A percentile compares a stretch with the other conserved stretches of the same genome.
Evolutionary conservation across 2,113 vertebrate species (phyloP).

Genomic region (Labeo rohita): DNA sequence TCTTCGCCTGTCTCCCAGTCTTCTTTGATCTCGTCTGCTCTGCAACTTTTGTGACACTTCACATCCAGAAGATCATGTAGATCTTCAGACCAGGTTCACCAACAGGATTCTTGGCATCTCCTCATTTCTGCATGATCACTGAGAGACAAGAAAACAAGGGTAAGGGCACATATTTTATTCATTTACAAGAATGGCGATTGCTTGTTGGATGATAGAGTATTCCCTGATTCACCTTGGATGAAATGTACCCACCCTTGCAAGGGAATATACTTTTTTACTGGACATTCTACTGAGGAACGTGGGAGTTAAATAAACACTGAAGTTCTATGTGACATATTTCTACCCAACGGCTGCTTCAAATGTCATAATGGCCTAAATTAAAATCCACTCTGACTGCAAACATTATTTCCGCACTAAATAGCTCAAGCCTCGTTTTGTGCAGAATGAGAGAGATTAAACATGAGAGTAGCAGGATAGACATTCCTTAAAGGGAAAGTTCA

Average conservation of each 20-base stretch:
- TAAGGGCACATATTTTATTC: constrained; percentile 58
- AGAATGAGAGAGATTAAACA: neutral
- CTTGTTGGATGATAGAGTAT: constrained; percentile 68
- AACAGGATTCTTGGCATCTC: constrained; percentile 3
- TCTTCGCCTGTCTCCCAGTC: neutral
- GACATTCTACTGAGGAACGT: neutral
- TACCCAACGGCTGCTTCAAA: constrained; percentile 6
- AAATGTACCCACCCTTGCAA: constrained; percentile 19
- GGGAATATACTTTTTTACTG: neutral
- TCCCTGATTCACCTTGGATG: constrained; percentile 54
- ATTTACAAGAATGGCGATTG: constrained; percentile 55
- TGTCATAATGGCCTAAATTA: neutral
- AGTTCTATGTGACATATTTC: neutral
- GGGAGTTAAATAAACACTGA: constrained; percentile 4
- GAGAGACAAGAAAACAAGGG: neutral
- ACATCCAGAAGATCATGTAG: constrained; percentile 28
- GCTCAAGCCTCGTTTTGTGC: neutral
- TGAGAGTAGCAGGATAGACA: neutral
- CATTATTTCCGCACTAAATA: constrained; percentile 16
- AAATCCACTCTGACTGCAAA: constrained; percentile 18
- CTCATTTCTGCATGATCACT: constrained; percentile 43
- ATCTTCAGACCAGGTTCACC: constrained; percentile 13
- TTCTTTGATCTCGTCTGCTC: neutral
- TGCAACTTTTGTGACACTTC: constrained; percentile 13
- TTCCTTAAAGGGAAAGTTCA: neutral